Evolutionary conservation across 2,888 invertebrate genomes (phyloP), one percentile per base, ranked within the genome.

Genomic region (Leptothorax acervorum): DNA sequence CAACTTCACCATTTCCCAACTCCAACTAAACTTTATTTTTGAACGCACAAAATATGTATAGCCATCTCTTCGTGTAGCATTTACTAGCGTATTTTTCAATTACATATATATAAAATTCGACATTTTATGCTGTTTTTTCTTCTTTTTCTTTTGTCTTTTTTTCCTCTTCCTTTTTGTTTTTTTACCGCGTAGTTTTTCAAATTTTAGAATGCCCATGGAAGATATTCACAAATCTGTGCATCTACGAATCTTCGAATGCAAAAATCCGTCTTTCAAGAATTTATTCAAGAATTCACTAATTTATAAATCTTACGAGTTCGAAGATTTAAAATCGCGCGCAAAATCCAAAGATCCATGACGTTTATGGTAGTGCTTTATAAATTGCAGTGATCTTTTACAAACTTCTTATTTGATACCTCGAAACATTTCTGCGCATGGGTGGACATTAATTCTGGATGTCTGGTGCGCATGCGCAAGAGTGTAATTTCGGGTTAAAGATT

Each of bases 151-250:
- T 18, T 1, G 2, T 63, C 28, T 51, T 11, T 11, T 53, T 65
- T 53, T 45, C 65, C 3, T 62, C 42, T 74, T 31, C 28, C 15
- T 60, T 28, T 85, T 28, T 55, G 55, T 83, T 62, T 45, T 79
- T 53, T 76, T n/a, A 18, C 3, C 23, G 18, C 5, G 8, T 51
- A 28, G 15, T 39, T 62, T 81, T 87, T 86, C 70, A 83, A 75
- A 85, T 78, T 88, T 85, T 86, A 86, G 66, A 86, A 89, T 86
- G 86, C 86, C 23, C 83, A 83, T 85, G 82, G 85, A 90, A 87
- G 71, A 89, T 91, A 92, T 92, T 90, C 90, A 78, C 57, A 31
- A 70, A 70, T 78, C 55, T 35, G 45, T 45, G n/a, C 31, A 70
- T 78, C 23, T 76, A 51, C 8, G 28, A 66, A 76, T 53, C 9